phyloP scores from a whole-genome alignment of 2,888 invertebrate genomes.

The Hemaris fuciformis region DNA sequence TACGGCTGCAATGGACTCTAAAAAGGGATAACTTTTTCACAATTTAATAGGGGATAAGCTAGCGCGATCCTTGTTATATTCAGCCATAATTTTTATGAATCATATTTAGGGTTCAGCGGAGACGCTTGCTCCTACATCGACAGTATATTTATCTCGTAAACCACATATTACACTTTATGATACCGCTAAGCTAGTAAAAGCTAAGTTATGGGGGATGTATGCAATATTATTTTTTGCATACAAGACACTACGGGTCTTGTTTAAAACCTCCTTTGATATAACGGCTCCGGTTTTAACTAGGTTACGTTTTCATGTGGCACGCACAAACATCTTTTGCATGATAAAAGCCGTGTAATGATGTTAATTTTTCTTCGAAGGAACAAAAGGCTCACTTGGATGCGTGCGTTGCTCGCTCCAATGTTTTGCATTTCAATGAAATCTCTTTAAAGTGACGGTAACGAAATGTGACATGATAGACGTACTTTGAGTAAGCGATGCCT shows the following conservation, averaged over 20 bases:
- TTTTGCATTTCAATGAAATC: conserved; percentile 10
- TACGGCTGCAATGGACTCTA: conserved; percentile 30
- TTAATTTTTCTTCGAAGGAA: conserved; percentile 7
- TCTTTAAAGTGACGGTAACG: not conserved
- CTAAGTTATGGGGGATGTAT: conserved; percentile 54
- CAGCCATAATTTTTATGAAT: conserved; percentile 54
- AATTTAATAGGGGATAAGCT: conserved; percentile 33
- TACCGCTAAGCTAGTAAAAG: conserved; percentile 54
- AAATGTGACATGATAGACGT: not conserved
- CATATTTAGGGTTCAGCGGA: conserved; percentile 38
- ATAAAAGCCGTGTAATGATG: conserved; percentile 6
- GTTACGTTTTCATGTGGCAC: conserved; percentile 8
- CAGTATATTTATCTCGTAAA: conserved; percentile 53
- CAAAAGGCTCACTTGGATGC: not conserved
- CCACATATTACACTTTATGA: conserved; percentile 58
- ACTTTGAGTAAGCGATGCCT: no score
- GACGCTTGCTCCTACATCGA: conserved; percentile 32
- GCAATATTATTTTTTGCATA: conserved; percentile 33
- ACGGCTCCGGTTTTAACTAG: conserved; percentile 12
- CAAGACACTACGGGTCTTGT: not conserved
- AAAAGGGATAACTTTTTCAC: conserved; percentile 24
- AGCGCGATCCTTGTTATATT: conserved; percentile 29
- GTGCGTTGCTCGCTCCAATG: not conserved
- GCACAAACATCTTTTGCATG: conserved; percentile 9
- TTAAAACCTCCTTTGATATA: conserved; percentile 8